Evolutionary conservation across 2,797 vertebrate genomes (phyloP), one percentile per base, ranked within the genome.

Genomic region (Leucoraja ocellata): DNA sequence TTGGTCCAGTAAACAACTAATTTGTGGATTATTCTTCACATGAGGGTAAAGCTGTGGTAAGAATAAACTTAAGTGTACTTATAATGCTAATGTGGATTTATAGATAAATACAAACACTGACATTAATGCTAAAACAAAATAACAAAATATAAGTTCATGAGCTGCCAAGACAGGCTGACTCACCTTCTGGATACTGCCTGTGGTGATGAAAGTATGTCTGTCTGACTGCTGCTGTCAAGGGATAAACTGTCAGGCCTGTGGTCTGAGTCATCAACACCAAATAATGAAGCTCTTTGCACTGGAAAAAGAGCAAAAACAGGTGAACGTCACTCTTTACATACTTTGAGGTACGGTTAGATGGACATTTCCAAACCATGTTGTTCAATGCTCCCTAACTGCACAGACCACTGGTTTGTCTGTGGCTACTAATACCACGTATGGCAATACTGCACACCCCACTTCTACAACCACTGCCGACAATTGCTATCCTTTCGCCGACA

Each of bases 281-380:
- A 97, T 95, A 98, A 97, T 3, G 98, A 98, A 95, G 98, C 97
- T 96, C 98, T 96, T 95, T 99, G 98, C 96, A 98, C 98, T 99
- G 95, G 86, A 94, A 93, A 92, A 95, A 94, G 94, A 18, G 91
- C 36, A 94, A 93, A 94, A 93, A 93, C 23, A 39, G 28, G 6
- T 93, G 32, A 79, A 58, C 21, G 63, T 68, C 65, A 88, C 63
- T 86, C 61, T 10, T 63, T 77, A 1, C 58, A 84, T 25, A 84
- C 11, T 28, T 25, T 88, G 32, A 32, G n/a, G 58, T 63, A 65
- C 32, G 68, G 65, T 36, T 36, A 4, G 16, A 88, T 68, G n/a
- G 32, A 36, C 63, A 88, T 68, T 88, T 88, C 61, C 36, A 36
- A 21, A n/a, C n/a, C 61, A 68, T 10, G 25, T 32, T 83, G 21